phyloP scores from a whole-genome alignment of 2,113 vertebrate species.

The Neomonachus schauinslandi region DNA sequence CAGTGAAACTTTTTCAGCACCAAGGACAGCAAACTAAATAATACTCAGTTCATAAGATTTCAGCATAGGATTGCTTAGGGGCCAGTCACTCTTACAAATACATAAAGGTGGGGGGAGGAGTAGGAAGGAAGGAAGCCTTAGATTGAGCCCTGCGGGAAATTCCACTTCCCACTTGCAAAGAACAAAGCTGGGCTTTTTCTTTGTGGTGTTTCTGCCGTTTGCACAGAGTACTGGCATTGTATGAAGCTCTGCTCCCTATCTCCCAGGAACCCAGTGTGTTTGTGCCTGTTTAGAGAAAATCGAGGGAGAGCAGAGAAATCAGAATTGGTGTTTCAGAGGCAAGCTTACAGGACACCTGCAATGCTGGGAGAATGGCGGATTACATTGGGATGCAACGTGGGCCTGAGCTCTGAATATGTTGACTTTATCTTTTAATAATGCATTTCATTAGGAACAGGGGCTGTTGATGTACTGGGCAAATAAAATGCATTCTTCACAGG shows the following conservation, averaged over 20 bases:
- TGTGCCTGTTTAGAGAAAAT: neutral
- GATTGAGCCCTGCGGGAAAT: neutral
- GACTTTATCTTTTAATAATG: slow-evolving; percentile 71
- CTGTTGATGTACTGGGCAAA: neutral
- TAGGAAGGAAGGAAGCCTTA: neutral
- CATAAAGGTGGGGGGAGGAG: neutral
- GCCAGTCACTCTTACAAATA: neutral
- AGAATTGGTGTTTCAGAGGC: slow-evolving; percentile 6
- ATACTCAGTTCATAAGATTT: rapidly evolving
- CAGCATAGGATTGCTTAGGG: neutral
- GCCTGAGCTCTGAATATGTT: slow-evolving; percentile 51
- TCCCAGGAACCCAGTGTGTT: neutral
- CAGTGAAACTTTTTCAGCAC: neutral
- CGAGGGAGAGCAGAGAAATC: rapidly evolving
- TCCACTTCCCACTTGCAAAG: neutral
- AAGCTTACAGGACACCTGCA: neutral
- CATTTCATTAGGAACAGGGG: slow-evolving; percentile 35
- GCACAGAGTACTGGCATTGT: neutral
- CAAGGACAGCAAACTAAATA: neutral
- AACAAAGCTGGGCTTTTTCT: neutral
- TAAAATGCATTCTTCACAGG: slow-evolving; percentile 48
- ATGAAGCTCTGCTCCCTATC: neutral
- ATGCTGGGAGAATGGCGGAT: slow-evolving; percentile 35
- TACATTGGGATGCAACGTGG: neutral
- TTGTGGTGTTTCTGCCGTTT: neutral